Evolutionary conservation across 2,113 vertebrate genomes (phyloP), one percentile per base, ranked within the genome.

Genomic region (Pomatostomus ruficeps): DNA sequence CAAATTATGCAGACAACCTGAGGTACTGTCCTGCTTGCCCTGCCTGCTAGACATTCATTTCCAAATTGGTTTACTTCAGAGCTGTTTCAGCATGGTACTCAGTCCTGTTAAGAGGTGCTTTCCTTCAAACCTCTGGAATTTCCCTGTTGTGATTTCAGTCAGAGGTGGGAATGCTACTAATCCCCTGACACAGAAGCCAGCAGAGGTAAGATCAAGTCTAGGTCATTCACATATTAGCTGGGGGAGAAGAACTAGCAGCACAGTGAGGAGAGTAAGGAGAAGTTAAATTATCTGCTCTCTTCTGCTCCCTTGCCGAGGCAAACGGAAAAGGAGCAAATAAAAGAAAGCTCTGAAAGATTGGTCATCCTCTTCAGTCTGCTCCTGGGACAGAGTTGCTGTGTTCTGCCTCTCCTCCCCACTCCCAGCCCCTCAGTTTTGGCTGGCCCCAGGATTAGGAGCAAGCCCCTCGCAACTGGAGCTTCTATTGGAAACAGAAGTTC

Each of bases 401-500:
- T 65, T 40, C 21, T 84, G 21, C 28, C 19, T 43, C 13, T 83
- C 38, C 35, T 67, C 14, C 29, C 15, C 5, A 14, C 1, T 33
- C 33, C 14, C 1, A 3, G 28, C 4, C 40, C 31, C 22, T 85
- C 5, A 2, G 14, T 55, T 91, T 85, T 65, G 25, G 10, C 70
- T 85, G 54, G 81, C 46, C 82, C n/a, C 29, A 88, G 45, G 67
- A 73, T 85, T 89, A 94, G 16, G 9, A 54, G 5, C 58, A 79
- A 94, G 42, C 8, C 17, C 6, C n/a, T 95, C 0, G 0, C 63
- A 95, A 80, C 21, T 0, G 0, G 85, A 77, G 55, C 25, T 57
- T 73, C 85, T 93, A 91, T 95, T 93, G 80, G 68, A 97, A 96
- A 94, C 88, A 96, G 82, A 86, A 93, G 90, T 85, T 90, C 85